Evolutionary conservation across 2,797 vertebrate genomes (phyloP).

Genomic region (Numenius phaeopus): DNA sequence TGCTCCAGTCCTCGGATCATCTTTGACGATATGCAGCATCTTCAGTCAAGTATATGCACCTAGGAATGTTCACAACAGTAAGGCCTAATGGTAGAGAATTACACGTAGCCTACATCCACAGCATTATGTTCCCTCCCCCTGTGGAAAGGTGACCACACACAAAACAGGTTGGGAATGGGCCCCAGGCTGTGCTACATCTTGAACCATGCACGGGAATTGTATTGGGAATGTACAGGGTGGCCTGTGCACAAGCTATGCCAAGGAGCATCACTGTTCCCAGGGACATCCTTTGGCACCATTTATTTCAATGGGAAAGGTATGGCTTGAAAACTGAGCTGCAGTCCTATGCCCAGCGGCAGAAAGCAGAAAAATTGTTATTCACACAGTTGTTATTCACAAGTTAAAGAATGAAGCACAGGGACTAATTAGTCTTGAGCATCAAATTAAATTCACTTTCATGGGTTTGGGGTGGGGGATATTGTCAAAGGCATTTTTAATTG

Average conservation of each 20-base stretch:
- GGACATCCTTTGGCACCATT: not conserved
- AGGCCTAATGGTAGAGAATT: not conserved
- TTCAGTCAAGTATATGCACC: not conserved
- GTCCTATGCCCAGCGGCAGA: not conserved
- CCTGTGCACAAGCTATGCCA: rapidly evolving
- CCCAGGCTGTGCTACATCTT: not conserved
- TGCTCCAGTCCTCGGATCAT: not conserved
- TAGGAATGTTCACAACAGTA: not conserved
- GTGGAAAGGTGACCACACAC: not conserved
- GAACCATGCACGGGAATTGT: not conserved
- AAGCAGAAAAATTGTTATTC: not conserved
- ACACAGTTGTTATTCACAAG: not conserved
- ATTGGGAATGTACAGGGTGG: not conserved
- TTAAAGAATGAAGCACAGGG: not conserved
- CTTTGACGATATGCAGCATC: not conserved
- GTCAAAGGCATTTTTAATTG: not conserved
- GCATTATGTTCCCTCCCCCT: not conserved
- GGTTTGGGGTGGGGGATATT: not conserved
- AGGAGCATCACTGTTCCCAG: not conserved
- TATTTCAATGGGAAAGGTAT: not conserved
- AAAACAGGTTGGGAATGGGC: not conserved
- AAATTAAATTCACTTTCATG: not conserved
- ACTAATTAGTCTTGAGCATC: not conserved
- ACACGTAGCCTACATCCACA: not conserved
- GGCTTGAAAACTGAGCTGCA: not conserved